Conservation (phyloP, 2,113 vertebrate genomes). For the Potamarius usumacintae region DNA sequence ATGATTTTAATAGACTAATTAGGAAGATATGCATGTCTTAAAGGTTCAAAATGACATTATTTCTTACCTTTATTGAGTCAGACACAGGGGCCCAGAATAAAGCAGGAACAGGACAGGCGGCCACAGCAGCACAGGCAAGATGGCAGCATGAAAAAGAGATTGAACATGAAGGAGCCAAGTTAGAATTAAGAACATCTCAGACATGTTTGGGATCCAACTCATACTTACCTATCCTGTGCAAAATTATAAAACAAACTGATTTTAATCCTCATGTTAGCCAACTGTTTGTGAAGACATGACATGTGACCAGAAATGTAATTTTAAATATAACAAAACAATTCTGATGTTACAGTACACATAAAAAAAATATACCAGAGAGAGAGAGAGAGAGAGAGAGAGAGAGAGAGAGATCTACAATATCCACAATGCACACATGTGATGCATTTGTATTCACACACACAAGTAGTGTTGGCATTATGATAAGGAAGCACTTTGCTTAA, state of each 20-base stretch:
- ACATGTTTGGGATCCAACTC: not conserved
- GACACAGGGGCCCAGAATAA: constrained; percentile 40
- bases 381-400: not conserved
- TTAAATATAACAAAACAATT: not conserved
- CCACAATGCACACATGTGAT: not conserved
- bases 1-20: not conserved
- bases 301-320: not conserved
- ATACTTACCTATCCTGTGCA: constrained; percentile 31
- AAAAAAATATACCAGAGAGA: not conserved
- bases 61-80: constrained; percentile 71
- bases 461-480: not conserved
- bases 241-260: not conserved
- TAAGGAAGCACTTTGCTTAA: not conserved
- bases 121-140: constrained; percentile 39
- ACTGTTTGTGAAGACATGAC: not conserved
- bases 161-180: constrained; percentile 53
- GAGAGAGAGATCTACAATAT: constrained; percentile 49
- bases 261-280: not conserved
- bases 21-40: not conserved
- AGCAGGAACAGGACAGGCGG: constrained; percentile 40
- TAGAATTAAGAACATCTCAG: constrained; percentile 54
- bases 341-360: not conserved
- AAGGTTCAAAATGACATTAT: not conserved
- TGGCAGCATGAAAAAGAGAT: constrained; percentile 64
- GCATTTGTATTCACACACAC: constrained; percentile 34